A percentile compares a stretch with the other conserved stretches of the same genome.
phyloP scores from a whole-genome alignment of 2,113 vertebrate species.

The Opisthocomus hoazin region DNA sequence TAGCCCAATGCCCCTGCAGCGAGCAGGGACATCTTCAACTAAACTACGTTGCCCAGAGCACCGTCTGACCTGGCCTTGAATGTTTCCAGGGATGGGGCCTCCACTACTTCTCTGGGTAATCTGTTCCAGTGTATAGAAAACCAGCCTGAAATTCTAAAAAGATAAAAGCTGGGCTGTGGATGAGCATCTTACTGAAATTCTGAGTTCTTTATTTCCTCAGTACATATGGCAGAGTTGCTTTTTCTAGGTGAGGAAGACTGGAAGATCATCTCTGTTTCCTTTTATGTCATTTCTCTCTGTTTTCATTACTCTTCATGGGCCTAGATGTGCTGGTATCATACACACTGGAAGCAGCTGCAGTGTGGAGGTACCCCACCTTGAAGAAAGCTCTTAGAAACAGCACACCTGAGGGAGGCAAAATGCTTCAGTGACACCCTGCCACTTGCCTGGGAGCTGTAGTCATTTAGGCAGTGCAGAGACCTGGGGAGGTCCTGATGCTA shows the following conservation, averaged over 20 bases:
- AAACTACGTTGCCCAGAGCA: too few relatives aligned
- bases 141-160: neutral
- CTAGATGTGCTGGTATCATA: neutral
- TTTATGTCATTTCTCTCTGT: neutral
- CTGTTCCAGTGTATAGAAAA: too few relatives aligned
- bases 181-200: neutral
- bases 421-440: neutral
- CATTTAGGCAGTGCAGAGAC: neutral
- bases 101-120: too few relatives aligned
- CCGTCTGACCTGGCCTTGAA: too few relatives aligned
- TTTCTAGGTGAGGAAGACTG: neutral
- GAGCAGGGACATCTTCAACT: too few relatives aligned
- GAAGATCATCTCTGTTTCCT: neutral
- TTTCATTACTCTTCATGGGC: neutral
- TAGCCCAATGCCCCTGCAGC: too few relatives aligned
- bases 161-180: neutral
- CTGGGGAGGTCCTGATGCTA: rapidly evolving
- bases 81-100: too few relatives aligned
- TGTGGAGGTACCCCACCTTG: neutral
- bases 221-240: neutral
- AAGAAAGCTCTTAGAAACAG: neutral
- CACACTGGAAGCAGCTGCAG: neutral
- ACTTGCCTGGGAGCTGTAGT: neutral
- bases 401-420: neutral
- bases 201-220: neutral